Evolutionary conservation across 2,113 vertebrate genomes (phyloP).

Genomic region (Motacilla alba): DNA sequence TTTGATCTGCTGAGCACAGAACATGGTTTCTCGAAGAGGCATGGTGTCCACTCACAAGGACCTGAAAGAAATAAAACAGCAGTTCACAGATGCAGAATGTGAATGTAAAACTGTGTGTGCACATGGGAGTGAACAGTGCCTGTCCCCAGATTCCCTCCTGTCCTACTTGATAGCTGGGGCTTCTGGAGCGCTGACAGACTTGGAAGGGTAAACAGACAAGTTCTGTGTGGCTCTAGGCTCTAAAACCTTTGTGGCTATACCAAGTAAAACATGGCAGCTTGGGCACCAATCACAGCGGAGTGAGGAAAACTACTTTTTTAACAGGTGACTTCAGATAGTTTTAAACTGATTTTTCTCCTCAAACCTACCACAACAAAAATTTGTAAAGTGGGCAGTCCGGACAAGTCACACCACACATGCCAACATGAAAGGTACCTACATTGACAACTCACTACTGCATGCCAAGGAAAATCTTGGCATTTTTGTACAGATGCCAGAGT

Average conservation of each 20-base stretch:
- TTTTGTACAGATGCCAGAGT: neutral
- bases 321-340: neutral
- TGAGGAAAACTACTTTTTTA: neutral
- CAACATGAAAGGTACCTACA: neutral
- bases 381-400: neutral
- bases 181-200: neutral
- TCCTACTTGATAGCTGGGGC: fast-evolving
- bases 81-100: neutral
- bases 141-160: neutral
- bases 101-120: neutral
- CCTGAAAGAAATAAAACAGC: neutral
- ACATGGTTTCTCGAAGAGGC: slow-evolving; percentile 86
- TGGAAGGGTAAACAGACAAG: neutral
- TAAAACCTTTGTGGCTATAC: neutral
- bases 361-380: neutral
- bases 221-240: fast-evolving
- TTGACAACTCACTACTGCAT: neutral
- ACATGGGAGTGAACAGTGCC: no score
- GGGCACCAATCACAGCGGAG: neutral
- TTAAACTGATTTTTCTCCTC: neutral
- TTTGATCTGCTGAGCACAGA: slow-evolving; percentile 90
- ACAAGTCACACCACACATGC: neutral
- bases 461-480: neutral
- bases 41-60: slow-evolving; percentile 47
- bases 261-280: neutral